Evolutionary conservation across 1,140 invertebrate genomes (phyloP).

Genomic region (Pinna nobilis): DNA sequence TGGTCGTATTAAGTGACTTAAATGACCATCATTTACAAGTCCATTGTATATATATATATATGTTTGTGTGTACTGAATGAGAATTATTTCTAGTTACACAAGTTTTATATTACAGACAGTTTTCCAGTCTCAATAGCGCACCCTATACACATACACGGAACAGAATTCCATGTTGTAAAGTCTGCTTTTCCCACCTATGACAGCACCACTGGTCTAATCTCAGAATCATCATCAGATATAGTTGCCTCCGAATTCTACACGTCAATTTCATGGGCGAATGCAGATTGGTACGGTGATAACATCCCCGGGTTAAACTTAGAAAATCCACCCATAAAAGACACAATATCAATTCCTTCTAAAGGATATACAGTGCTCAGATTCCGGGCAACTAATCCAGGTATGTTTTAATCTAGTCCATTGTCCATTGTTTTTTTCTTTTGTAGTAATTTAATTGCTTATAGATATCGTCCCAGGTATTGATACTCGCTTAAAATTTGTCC

Average conservation of each 20-base stretch:
- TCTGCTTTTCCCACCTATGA: slow-evolving; percentile 65
- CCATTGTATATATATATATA: background rate
- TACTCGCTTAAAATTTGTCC: too few relatives aligned
- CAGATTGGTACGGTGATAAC: too few relatives aligned
- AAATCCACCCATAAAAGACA: slow-evolving; percentile 23
- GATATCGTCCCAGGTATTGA: too few relatives aligned
- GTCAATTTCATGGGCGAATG: background rate
- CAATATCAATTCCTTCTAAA: background rate
- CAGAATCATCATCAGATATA: slow-evolving; percentile 14
- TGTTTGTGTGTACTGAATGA: background rate
- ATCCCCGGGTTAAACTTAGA: background rate
- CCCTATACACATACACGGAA: slow-evolving; percentile 84
- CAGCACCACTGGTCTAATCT: background rate
- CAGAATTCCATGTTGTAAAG: slow-evolving; percentile 82
- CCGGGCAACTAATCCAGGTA: slow-evolving; percentile 19
- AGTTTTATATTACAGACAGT: background rate
- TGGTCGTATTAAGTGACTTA: slow-evolving; percentile 67
- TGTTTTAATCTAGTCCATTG: too few relatives aligned
- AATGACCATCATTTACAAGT: background rate
- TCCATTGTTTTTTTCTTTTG: slow-evolving; percentile 72
- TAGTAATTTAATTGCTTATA: too few relatives aligned
- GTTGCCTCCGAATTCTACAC: background rate
- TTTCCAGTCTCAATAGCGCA: slow-evolving; percentile 71
- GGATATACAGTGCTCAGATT: slow-evolving; percentile 23
- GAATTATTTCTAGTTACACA: background rate